Evolutionary conservation across 2,113 vertebrate genomes (phyloP).

Genomic region (Entosphenus tridentatus): DNA sequence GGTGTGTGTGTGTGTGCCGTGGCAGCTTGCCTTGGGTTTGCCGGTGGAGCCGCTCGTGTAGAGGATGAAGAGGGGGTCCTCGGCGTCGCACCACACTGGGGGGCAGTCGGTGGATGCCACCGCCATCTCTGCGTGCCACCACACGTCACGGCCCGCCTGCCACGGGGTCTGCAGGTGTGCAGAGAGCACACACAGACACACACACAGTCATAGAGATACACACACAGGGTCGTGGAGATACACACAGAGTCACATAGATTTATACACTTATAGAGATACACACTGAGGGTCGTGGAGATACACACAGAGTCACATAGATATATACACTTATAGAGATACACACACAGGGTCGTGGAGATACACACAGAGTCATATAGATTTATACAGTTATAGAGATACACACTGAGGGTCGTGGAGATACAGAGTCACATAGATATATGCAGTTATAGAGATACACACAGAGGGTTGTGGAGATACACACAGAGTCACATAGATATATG

Average conservation of each 20-base stretch:
- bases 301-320: background rate
- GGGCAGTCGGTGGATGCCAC: slow-evolving; percentile 26
- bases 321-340: background rate
- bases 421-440: background rate
- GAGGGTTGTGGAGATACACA: background rate
- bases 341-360: background rate
- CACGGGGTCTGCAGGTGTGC: slow-evolving; percentile 23
- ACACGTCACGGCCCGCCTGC: slow-evolving; percentile 25
- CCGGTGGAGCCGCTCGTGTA: slow-evolving; percentile 46
- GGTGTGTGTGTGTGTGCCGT: too few relatives aligned
- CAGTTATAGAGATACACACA: background rate
- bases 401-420: background rate
- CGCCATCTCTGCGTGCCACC: slow-evolving; percentile 31
- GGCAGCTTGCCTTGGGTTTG: slow-evolving; percentile 31
- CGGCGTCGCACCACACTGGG: slow-evolving; percentile 38
- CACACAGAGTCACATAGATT: background rate
- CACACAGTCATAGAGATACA: background rate
- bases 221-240: background rate
- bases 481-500: background rate
- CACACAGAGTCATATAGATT: background rate
- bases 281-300: background rate
- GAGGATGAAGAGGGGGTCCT: slow-evolving; percentile 43
- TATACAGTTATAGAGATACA: background rate
- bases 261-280: background rate
- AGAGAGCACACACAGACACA: background rate